Evolutionary conservation across 2,888 invertebrate species (phyloP).

Genomic region (Helobdella robusta): DNA sequence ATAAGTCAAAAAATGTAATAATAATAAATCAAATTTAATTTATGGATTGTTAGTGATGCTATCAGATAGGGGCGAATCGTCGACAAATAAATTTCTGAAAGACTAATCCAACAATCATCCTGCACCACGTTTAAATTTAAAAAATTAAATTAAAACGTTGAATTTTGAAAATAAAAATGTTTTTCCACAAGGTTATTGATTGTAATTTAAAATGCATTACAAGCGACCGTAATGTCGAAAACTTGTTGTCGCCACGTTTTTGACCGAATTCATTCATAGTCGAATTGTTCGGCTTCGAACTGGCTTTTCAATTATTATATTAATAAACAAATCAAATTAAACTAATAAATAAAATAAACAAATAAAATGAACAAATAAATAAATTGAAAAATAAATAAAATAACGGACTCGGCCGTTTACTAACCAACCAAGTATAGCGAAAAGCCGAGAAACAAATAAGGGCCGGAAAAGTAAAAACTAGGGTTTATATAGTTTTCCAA

Average conservation of each 20-base stretch:
- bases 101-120: constrained; percentile 21
- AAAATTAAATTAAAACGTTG: neutral
- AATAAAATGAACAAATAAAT: too few relatives aligned
- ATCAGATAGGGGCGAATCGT: constrained; percentile 23
- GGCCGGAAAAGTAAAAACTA: too few relatives aligned
- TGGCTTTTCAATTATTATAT: neutral
- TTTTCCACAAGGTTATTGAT: constrained; percentile 10
- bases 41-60: neutral
- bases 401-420: neutral
- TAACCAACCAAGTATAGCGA: too few relatives aligned
- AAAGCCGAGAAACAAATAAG: too few relatives aligned
- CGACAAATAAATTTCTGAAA: constrained; percentile 9
- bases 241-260: constrained; percentile 10
- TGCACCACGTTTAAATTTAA: neutral
- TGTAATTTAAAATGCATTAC: neutral
- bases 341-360: neutral
- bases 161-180: constrained; percentile 3
- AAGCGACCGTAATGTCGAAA: constrained; percentile 16
- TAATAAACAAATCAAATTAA: neutral
- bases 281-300: constrained; percentile 1
- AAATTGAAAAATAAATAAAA: too few relatives aligned
- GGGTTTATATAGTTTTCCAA: too few relatives aligned
- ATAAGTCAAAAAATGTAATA: neutral
- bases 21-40: neutral
- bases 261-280: constrained; percentile 1